Conservation (phyloP, 1,140 invertebrate genomes). For the Atta cephalotes region DNA sequence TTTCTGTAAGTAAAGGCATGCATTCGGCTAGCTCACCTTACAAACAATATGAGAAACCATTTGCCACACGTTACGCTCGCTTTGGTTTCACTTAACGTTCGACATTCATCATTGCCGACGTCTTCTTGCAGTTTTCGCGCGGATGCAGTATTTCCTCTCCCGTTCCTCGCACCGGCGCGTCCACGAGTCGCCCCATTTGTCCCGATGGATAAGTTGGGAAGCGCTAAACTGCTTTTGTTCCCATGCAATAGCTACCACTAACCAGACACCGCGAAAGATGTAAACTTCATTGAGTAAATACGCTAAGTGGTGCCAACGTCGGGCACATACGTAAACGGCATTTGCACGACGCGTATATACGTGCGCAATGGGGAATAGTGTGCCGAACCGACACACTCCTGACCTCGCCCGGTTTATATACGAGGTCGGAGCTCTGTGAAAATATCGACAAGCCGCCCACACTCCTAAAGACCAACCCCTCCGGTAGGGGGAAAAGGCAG, state of each 20-base stretch:
- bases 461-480: constrained; percentile 29
- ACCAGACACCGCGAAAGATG: constrained; percentile 53
- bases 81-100: constrained; percentile 57
- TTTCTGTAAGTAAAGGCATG: neutral
- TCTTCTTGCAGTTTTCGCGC: constrained; percentile 44
- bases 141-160: neutral
- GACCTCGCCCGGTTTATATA: constrained; percentile 39
- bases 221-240: constrained; percentile 61
- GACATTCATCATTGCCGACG: constrained; percentile 69
- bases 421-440: constrained; percentile 45
- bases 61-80: constrained; percentile 31
- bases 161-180: neutral
- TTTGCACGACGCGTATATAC: neutral
- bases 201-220: constrained; percentile 60
- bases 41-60: constrained; percentile 38
- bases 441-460: constrained; percentile 58
- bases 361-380: neutral
- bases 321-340: constrained; percentile 19
- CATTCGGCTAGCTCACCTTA: neutral
- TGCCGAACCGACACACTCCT: neutral
- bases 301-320: constrained; percentile 54
- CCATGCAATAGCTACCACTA: constrained; percentile 27
- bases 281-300: constrained; percentile 62
- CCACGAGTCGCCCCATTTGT: constrained; percentile 35
- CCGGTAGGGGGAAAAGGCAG: neutral